A percentile compares a stretch with the other conserved stretches of the same genome.
phyloP scores from a whole-genome alignment of 2,113 vertebrate genomes.

The Malurus elegans region DNA sequence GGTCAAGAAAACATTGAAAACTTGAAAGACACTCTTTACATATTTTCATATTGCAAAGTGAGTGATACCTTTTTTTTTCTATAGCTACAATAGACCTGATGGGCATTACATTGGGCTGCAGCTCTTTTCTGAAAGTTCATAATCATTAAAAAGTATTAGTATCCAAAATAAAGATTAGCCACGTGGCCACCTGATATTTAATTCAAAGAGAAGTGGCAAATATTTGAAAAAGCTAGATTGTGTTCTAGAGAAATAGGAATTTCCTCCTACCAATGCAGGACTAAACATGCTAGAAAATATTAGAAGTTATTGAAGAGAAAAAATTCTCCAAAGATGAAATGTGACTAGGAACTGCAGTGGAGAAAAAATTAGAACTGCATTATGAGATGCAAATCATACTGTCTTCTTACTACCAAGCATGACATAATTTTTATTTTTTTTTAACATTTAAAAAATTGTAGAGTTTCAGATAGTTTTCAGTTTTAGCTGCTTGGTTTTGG shows the following conservation, averaged over 20 bases:
- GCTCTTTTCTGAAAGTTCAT: not conserved
- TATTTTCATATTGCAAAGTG: not conserved
- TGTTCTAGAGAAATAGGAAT: not conserved
- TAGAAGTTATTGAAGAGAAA: not conserved
- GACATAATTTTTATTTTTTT: not conserved
- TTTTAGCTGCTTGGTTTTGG: not conserved
- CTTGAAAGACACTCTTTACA: not conserved
- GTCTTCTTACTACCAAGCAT: not conserved
- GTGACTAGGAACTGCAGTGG: rapidly evolving
- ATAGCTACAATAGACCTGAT: not conserved
- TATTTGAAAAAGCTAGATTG: not conserved
- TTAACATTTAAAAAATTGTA: not conserved
- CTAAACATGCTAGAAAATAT: not conserved
- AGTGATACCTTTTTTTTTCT: not conserved
- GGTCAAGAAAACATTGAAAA: not conserved
- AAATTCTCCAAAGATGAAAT: not conserved
- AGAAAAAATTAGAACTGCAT: not conserved
- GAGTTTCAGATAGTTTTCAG: not conserved
- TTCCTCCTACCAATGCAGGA: not conserved
- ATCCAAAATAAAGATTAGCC: not conserved
- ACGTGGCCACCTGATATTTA: not conserved
- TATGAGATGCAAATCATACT: not conserved
- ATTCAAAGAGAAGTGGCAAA: not conserved
- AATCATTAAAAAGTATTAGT: not conserved
- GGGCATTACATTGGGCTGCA: not conserved